phyloP scores from a whole-genome alignment of 2,888 invertebrate species.

The Anoncus sp. region DNA sequence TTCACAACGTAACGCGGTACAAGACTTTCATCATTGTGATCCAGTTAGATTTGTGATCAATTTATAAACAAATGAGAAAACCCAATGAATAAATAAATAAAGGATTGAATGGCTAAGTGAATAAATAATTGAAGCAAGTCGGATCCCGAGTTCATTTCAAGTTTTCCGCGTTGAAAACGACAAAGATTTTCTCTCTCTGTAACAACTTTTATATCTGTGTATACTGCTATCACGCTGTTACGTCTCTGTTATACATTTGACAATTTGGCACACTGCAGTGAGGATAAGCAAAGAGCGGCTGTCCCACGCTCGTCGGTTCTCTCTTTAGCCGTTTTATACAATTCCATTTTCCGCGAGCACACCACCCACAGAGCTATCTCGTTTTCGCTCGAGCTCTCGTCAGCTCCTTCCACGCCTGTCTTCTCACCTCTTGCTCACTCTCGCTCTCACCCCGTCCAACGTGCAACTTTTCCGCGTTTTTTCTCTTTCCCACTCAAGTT shows the following conservation, averaged over 20 bases:
- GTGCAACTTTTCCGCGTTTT: slow-evolving; percentile 46
- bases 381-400: slow-evolving; percentile 35
- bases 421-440: slow-evolving; percentile 59
- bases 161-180: not conserved
- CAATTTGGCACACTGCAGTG: slow-evolving; percentile 73
- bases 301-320: slow-evolving; percentile 44
- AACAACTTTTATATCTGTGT: slow-evolving; percentile 63
- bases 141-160: not conserved
- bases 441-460: slow-evolving; percentile 42
- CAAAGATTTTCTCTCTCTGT: slow-evolving; percentile 16
- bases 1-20: not conserved
- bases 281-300: slow-evolving; percentile 57
- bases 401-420: slow-evolving; percentile 51
- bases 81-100: not conserved
- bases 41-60: not conserved
- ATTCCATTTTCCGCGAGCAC: slow-evolving; percentile 51
- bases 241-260: slow-evolving; percentile 69
- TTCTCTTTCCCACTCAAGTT: slow-evolving; percentile 38
- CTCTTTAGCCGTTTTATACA: slow-evolving; percentile 58
- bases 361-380: slow-evolving; percentile 28
- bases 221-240: slow-evolving; percentile 65
- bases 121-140: slow-evolving; percentile 7
- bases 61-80: not conserved
- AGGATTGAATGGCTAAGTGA: not conserved
- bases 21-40: not conserved